Percentiles rank a stretch among this genome's conserved stretches.
phyloP scores from a whole-genome alignment of 2,888 invertebrate genomes.

The Pseudanteris insignis region DNA sequence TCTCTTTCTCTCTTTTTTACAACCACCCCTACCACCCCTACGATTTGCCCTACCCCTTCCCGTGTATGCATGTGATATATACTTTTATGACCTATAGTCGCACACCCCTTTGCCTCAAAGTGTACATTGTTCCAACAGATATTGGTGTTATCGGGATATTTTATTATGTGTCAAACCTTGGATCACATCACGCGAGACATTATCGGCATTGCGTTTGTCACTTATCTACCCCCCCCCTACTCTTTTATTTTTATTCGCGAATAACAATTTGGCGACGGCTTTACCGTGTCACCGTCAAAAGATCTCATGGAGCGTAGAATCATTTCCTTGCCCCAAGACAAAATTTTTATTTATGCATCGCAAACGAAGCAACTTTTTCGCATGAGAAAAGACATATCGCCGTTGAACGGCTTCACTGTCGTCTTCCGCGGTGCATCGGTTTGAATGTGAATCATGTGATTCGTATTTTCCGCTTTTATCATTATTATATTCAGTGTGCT shows the following conservation, averaged over 20 bases:
- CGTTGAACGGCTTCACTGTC: too few relatives aligned
- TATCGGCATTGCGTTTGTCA: background rate
- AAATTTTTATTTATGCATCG: too few relatives aligned
- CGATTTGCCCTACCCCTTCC: conserved; percentile 28
- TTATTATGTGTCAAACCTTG: conserved; percentile 24
- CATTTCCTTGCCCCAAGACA: too few relatives aligned
- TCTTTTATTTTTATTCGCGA: background rate
- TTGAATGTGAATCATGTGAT: too few relatives aligned
- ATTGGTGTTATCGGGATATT: conserved; percentile 23
- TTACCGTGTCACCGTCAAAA: too few relatives aligned
- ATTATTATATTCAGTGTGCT: too few relatives aligned
- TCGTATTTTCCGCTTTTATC: too few relatives aligned
- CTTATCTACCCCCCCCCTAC: background rate
- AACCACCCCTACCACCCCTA: conserved; percentile 21
- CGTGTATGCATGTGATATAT: conserved; percentile 22
- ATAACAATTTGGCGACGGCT: background rate
- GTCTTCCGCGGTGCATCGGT: too few relatives aligned
- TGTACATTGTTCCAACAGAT: conserved; percentile 30
- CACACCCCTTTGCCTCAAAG: conserved; percentile 19
- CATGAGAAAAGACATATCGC: too few relatives aligned
- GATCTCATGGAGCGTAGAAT: background rate
- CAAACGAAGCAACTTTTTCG: too few relatives aligned
- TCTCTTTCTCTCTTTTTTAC: conserved; percentile 22
- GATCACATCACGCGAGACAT: conserved; percentile 4
- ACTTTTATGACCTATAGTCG: conserved; percentile 34